Base-by-base conservation (phyloP, 2,797 vertebrate genomes). In the Steatocranus sp. region DNA sequence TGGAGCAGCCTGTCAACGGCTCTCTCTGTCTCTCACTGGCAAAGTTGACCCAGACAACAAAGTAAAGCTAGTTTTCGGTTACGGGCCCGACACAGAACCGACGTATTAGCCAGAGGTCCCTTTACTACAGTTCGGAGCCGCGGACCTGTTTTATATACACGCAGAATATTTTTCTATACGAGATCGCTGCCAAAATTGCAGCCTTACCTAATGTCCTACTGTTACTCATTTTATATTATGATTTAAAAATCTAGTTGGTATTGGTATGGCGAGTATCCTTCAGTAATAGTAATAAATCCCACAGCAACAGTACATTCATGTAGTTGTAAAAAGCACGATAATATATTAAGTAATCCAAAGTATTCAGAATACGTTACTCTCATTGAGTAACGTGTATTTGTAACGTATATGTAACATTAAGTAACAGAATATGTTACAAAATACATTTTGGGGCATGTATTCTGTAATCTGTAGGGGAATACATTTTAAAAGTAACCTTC, bases 1-100 rank as follows among this genome's bases (percentile, higher is more conserved):
- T n/a, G n/a, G n/a, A n/a, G n/a, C n/a, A n/a, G n/a, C n/a, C n/a
- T n/a, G n/a, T n/a, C n/a, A n/a, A n/a, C n/a, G n/a, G n/a, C n/a
- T n/a, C n/a, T n/a, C n/a, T n/a, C n/a, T n/a, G n/a, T n/a, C n/a
- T n/a, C n/a, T n/a, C n/a, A n/a, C n/a, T n/a, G n/a, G 32, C 32
- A 34, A 34, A 34, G 8, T 34, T 34, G 32, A 34, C 32, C 32
- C 32, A 34, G 32, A 34, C 32, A 34, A 34, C 32, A 34, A 9
- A 34, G 32, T 34, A 9, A 34, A 4, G 32, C 32, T 34, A 4
- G 32, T 34, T 34, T 34, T 34, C 4, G 32, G 32, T 17, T 54
- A 54, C 8, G 5, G 30, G 25, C 25, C 53, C 25, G 1, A 54
- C 53, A 15, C 1, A 0, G 3, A 54, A 0, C 51, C 1, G 5